These are phyloP conservation scores for Thelaira solivaga DNA, from an alignment of 2,888 invertebrate genomes.

Conservation along the genomic window DNA sequence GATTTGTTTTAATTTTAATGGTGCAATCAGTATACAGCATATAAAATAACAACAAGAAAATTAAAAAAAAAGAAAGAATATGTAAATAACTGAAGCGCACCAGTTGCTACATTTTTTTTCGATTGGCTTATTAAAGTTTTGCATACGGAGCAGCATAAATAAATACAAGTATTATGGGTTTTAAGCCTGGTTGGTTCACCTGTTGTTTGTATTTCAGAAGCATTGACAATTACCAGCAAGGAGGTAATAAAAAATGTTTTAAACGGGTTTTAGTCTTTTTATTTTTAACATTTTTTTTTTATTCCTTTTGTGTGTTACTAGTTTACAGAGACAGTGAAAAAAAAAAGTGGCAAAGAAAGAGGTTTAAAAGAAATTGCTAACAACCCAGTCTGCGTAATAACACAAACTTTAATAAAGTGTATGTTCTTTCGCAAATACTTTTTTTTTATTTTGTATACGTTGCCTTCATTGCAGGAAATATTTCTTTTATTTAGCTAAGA, in stretches of 20 bases:
- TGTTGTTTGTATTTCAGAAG: conserved; percentile 43
- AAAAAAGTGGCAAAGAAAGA: conserved; percentile 17
- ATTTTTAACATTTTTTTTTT: neutral
- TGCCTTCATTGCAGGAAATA: conserved; percentile 24
- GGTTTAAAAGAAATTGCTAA: conserved; percentile 35
- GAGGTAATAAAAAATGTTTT: conserved; percentile 8
- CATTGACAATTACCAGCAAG: conserved; percentile 35
- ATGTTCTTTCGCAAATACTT: conserved; percentile 2
- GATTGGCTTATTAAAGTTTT: conserved; percentile 37
- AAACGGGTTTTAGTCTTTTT: conserved; percentile 26
- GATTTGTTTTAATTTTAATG: neutral
- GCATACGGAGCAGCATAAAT: no score
- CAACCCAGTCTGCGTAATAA: conserved; percentile 15
- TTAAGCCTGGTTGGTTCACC: conserved; percentile 47
- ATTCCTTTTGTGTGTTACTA: conserved; percentile 26
- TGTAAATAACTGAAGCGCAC: conserved; percentile 17
- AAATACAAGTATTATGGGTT: conserved; percentile 29
- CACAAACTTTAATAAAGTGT: neutral
- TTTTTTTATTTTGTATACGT: conserved; percentile 19
- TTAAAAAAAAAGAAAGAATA: no score
- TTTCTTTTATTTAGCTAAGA: neutral
- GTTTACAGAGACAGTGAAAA: conserved; percentile 9
- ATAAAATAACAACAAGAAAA: neutral
- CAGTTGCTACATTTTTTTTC: conserved; percentile 13
- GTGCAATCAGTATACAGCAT: neutral